Base-by-base conservation (phyloP, 2,113 vertebrate species). In the Odocoileus hemionus region DNA sequence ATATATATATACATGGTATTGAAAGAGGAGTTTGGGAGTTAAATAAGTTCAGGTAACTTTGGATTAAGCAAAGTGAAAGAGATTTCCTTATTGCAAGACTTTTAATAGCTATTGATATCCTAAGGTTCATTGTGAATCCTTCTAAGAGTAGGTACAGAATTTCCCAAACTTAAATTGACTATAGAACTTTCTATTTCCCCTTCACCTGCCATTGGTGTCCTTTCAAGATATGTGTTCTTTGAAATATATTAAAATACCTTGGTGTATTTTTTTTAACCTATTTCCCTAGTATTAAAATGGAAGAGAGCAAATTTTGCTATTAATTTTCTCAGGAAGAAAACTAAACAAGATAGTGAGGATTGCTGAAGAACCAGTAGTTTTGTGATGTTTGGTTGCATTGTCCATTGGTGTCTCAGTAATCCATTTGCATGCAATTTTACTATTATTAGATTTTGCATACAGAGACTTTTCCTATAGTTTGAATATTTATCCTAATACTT, bases 11-110 rank as follows among this genome's bases (percentile, higher is more conserved):
- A 55, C 9, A 33, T 57, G 33, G 10, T 80, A 47, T 26, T 79
- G 14, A 61, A 95, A 92, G 39, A 95, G 16, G n/a, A 28, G 33
- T 78, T 92, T 61, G 79, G 47, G 30, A 58, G 17, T 89, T 92
- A 47, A 58, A 50, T 89, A 80, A 70, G 1, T 89, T 33, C 85
- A 79, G 15, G 39, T 1, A 50, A 43, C 30, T 45, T 26, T 70
- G 55, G 54, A 43, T 89, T 96, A 70, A 93, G 55, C 39, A 97
- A 95, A 89, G 25, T 60, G 74, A 95, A 89, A 79, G 19, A 80
- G 26, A 23, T 70, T 91, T 91, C 21, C 52, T 97, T 28, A 79
- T 47, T 28, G 39, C 3, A 93, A 79, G 54, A 50, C 25, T 54
- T 91, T 28, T 80, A 23, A 55, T 36, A 36, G 58, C 39, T 11